Conservation (phyloP, 2,113 vertebrate genomes). For the Lucifuga dentata region DNA sequence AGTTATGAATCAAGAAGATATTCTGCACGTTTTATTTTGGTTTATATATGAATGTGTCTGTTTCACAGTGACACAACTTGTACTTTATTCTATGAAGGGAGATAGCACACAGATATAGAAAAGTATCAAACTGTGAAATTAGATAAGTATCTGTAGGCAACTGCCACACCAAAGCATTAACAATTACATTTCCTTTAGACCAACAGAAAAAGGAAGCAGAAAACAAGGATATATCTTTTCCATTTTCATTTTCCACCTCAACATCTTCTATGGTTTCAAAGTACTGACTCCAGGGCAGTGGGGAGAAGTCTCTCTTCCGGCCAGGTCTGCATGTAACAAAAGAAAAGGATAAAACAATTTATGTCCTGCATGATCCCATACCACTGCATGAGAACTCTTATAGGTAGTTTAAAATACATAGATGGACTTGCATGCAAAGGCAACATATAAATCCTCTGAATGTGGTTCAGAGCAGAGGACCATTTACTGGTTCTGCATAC, state of each 20-base stretch:
- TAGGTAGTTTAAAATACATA: neutral
- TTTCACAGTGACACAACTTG: neutral
- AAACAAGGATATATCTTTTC: slow-evolving; percentile 97
- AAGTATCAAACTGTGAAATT: too few species aligned
- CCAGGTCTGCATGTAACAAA: slow-evolving; percentile 86
- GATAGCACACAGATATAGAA: too few species aligned
- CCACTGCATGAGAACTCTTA: too few species aligned
- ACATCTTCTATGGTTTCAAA: slow-evolving; percentile 98
- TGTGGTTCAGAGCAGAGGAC: too few species aligned
- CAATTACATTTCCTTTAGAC: neutral
- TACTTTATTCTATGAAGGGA: too few species aligned
- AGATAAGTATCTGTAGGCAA: neutral
- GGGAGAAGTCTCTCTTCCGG: slow-evolving; percentile 93
- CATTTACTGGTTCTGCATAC: too few species aligned
- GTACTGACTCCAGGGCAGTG: slow-evolving; percentile 95
- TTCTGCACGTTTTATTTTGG: neutral
- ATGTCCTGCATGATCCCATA: neutral
- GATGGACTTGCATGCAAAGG: too few species aligned
- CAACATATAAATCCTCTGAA: too few species aligned
- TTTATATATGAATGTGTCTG: neutral
- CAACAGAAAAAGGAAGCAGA: slow-evolving; percentile 17
- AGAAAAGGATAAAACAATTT: slow-evolving; percentile 2
- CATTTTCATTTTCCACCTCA: slow-evolving; percentile 91
- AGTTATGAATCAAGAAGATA: neutral
- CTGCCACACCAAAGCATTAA: neutral